phyloP scores from a whole-genome alignment of 2,113 vertebrate genomes.

The Nothobranchius kuhntae region DNA sequence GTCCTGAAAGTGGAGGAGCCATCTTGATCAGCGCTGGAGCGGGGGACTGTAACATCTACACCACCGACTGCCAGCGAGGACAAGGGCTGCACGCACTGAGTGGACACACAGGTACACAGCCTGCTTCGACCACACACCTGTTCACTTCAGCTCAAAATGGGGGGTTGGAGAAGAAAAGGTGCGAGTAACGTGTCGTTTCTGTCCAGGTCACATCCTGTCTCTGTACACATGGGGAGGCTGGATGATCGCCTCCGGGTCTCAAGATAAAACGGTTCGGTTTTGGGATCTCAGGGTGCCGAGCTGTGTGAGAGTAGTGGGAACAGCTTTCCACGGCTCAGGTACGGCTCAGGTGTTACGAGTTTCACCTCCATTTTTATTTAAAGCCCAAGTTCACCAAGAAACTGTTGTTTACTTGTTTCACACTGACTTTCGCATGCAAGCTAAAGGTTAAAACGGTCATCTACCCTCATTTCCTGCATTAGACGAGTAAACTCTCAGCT shows the following conservation, averaged over 20 bases:
- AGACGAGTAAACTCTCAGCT: too few relatives aligned
- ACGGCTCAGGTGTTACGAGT: not conserved
- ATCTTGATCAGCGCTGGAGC: constrained; percentile 98
- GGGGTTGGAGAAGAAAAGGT: not conserved
- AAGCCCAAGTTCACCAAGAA: too few relatives aligned
- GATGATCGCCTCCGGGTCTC: constrained; percentile 98
- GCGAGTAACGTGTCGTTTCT: not conserved
- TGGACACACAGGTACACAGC: constrained; percentile 79
- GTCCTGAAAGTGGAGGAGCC: constrained; percentile 94
- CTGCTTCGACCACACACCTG: not conserved
- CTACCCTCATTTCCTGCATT: too few relatives aligned
- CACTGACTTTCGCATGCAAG: too few relatives aligned
- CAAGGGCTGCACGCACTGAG: constrained; percentile 94
- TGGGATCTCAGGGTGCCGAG: constrained; percentile 97
- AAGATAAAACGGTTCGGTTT: constrained; percentile 97
- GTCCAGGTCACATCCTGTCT: constrained; percentile 94
- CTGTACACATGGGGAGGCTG: constrained; percentile 98
- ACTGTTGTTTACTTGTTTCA: too few relatives aligned
- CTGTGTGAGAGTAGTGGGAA: constrained; percentile 96
- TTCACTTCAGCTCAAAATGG: not conserved
- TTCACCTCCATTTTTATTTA: not conserved
- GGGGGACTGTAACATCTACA: constrained; percentile 90
- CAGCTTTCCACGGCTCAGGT: constrained; percentile 97
- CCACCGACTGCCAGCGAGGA: constrained; percentile 78
- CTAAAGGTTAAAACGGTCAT: too few relatives aligned